A percentile compares a stretch with the other conserved stretches of the same genome.
These are phyloP conservation scores for Heteromormyrus szaboi DNA, from an alignment of 2,797 vertebrate species.

Conservation along the genomic window DNA sequence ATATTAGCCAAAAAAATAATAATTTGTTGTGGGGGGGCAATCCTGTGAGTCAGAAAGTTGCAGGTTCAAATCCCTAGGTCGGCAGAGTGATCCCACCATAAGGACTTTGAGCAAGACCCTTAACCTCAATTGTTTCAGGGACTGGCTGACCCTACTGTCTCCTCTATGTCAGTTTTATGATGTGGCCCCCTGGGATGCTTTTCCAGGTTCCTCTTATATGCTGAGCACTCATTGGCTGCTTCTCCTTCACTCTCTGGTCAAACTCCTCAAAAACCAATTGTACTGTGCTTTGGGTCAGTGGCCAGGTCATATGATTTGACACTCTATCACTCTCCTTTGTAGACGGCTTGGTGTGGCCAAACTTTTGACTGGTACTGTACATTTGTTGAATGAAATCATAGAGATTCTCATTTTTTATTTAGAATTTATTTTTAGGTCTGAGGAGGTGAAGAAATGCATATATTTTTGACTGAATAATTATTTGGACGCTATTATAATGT, in stretches of 20 bases:
- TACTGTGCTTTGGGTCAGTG: background rate
- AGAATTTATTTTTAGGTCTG: background rate
- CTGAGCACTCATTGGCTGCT: background rate
- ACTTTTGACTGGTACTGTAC: background rate
- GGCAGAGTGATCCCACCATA: background rate
- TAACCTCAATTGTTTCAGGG: background rate
- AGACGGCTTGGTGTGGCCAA: background rate
- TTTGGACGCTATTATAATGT: background rate
- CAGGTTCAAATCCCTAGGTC: background rate
- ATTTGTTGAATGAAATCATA: background rate
- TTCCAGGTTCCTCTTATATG: background rate
- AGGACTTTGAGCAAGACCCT: background rate
- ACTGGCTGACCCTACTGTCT: background rate
- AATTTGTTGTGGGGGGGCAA: background rate
- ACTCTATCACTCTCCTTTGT: background rate
- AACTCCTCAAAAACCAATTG: background rate
- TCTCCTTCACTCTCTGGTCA: background rate
- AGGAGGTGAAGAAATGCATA: background rate
- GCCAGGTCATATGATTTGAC: background rate
- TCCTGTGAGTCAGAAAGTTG: background rate
- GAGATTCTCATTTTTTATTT: background rate
- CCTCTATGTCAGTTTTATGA: background rate
- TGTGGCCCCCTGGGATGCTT: background rate
- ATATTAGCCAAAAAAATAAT: background rate
- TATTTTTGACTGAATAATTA: background rate